A percentile compares a stretch with the other conserved stretches of the same genome.
These are phyloP conservation scores for Brienomyrus longianalis DNA, from an alignment of 2,113 vertebrate species.

Conservation along the genomic window DNA sequence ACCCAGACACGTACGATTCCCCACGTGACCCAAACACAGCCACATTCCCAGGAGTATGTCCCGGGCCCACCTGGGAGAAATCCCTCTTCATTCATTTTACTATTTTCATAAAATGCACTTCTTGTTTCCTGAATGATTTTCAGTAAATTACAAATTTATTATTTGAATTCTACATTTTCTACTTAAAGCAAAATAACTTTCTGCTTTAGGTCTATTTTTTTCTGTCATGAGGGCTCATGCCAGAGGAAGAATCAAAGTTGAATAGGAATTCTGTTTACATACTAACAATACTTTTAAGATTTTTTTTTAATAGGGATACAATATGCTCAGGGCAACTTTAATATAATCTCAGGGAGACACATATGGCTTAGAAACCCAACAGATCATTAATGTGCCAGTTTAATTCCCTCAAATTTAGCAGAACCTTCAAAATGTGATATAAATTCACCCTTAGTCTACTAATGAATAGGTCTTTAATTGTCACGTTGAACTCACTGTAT, in stretches of 20 bases:
- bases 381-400: not conserved
- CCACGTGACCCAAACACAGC: conserved; percentile 15
- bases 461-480: not conserved
- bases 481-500: not conserved
- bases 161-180: not conserved
- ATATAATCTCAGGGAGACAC: not conserved
- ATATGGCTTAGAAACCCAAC: not conserved
- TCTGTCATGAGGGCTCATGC: not conserved
- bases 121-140: not conserved
- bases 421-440: not conserved
- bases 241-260: not conserved
- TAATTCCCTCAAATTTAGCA: not conserved
- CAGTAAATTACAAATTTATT: not conserved
- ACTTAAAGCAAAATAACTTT: not conserved
- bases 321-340: not conserved
- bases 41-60: not conserved
- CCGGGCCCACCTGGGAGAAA: not conserved
- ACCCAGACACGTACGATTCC: not conserved
- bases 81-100: not conserved
- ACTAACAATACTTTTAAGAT: not conserved
- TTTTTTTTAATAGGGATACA: not conserved
- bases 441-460: not conserved
- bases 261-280: not conserved
- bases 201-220: not conserved
- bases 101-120: not conserved